These are phyloP conservation scores for Scaptomyza pallida DNA, from an alignment of 1,140 invertebrate species.

Conservation along the genomic window DNA sequence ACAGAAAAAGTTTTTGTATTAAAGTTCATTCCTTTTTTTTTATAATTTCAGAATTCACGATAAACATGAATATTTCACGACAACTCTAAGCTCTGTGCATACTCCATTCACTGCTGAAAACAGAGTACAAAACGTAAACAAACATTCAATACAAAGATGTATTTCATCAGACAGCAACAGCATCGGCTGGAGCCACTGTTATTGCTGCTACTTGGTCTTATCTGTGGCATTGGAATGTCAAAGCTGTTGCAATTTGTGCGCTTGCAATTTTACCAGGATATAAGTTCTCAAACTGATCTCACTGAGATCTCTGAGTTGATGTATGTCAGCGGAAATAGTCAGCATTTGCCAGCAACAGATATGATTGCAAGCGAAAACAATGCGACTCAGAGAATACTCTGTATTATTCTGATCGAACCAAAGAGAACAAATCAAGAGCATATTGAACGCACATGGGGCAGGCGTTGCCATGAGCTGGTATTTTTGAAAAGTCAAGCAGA, in stretches of 20 bases:
- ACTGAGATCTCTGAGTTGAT: neutral
- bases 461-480: slow-evolving; percentile 94
- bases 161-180: slow-evolving; percentile 20
- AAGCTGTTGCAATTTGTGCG: slow-evolving; percentile 29
- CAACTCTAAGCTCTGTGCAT: neutral
- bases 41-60: too few species aligned
- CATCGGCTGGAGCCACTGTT: slow-evolving; percentile 49
- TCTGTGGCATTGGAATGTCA: slow-evolving; percentile 49
- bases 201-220: slow-evolving; percentile 52
- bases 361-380: neutral
- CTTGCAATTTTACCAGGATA: slow-evolving; percentile 1
- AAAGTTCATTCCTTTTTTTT: too few species aligned
- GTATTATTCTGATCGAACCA: slow-evolving; percentile 43
- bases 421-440: slow-evolving; percentile 12
- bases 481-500: slow-evolving; percentile 93
- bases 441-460: slow-evolving; percentile 96
- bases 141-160: slow-evolving; percentile 35
- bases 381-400: slow-evolving; percentile 43
- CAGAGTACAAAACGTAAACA: slow-evolving; percentile 52
- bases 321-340: neutral
- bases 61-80: neutral
- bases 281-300: neutral
- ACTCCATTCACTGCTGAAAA: neutral
- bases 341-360: neutral
- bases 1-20: too few species aligned